Conservation (phyloP, 2,888 invertebrate genomes). For the Magallana nippona region DNA sequence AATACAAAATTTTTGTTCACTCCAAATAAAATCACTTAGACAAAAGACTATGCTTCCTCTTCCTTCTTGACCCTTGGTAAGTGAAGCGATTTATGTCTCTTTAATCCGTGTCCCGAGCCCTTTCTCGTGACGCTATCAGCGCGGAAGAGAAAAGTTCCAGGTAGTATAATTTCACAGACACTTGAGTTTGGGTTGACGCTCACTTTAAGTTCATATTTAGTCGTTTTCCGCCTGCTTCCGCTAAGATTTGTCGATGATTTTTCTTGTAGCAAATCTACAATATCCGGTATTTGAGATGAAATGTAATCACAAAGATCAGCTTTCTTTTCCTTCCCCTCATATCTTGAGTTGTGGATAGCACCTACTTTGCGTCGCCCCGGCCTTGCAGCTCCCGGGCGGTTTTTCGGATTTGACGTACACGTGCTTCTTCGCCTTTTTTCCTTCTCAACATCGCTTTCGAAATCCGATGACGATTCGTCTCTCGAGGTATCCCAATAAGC, state of each 20-base stretch:
- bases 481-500: background rate
- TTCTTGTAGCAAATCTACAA: background rate
- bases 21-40: background rate
- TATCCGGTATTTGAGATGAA: background rate
- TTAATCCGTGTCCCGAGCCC: background rate
- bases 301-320: background rate
- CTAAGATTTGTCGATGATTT: background rate
- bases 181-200: slow-evolving; percentile 17
- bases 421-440: background rate
- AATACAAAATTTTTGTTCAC: no score
- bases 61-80: background rate
- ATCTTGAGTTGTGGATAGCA: background rate
- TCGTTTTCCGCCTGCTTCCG: background rate
- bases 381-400: slow-evolving; percentile 5
- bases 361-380: background rate
- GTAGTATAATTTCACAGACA: slow-evolving; percentile 28
- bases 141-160: slow-evolving; percentile 5
- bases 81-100: background rate
- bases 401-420: slow-evolving; percentile 1
- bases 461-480: background rate
- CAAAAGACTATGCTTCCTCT: background rate
- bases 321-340: background rate
- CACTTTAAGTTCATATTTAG: slow-evolving; percentile 31
- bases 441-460: slow-evolving; percentile 3
- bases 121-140: background rate